These are phyloP conservation scores for Microctonus hyperodae DNA, from an alignment of 2,888 invertebrate genomes.

Conservation along the genomic window DNA sequence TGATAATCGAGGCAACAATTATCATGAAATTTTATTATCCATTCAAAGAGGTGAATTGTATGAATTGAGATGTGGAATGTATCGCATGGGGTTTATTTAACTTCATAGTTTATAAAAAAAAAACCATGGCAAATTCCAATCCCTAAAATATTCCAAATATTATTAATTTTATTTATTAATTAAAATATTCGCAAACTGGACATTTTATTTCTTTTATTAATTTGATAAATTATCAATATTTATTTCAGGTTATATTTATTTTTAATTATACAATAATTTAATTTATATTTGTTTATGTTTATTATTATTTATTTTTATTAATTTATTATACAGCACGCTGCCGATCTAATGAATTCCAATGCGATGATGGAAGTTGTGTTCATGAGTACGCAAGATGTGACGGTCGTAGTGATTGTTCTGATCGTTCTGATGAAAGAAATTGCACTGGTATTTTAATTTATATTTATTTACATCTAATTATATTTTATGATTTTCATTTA, in stretches of 20 bases:
- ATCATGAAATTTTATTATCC: not conserved
- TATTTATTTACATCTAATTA: constrained; percentile 21
- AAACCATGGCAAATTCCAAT: not conserved
- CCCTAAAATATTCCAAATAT: not conserved
- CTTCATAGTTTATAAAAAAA: not conserved
- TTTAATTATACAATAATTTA: constrained; percentile 53
- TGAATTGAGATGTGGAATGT: not conserved
- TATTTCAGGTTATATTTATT: constrained; percentile 22
- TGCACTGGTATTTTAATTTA: constrained; percentile 60
- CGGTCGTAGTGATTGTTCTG: constrained; percentile 66
- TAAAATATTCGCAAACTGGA: no score
- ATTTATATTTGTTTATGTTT: constrained; percentile 27
- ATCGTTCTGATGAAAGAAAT: constrained; percentile 68
- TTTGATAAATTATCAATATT: not conserved
- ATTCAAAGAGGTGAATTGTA: not conserved
- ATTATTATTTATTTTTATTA: constrained; percentile 37
- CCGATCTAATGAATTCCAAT: constrained; percentile 66
- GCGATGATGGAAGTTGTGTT: constrained; percentile 67
- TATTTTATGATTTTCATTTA: constrained; percentile 57
- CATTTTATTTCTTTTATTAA: not conserved
- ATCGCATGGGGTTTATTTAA: not conserved
- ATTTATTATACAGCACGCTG: constrained; percentile 56
- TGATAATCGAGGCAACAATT: not conserved
- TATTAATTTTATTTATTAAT: no score
- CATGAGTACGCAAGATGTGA: constrained; percentile 62